phyloP scores from a whole-genome alignment of 2,888 invertebrate species.

The Bhutanitis thaidina region DNA sequence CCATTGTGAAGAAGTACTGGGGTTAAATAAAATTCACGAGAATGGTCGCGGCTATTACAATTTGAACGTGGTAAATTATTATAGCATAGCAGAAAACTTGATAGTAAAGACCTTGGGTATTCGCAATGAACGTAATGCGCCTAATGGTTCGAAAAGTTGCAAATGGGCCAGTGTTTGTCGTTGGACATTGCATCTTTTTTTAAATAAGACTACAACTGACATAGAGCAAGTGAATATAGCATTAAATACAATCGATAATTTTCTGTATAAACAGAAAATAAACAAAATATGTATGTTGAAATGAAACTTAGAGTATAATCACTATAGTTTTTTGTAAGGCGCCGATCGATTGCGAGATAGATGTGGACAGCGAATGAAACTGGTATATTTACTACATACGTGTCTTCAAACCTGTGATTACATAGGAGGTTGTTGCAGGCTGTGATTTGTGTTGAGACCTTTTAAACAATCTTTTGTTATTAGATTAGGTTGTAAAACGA shows the following conservation, averaged over 20 bases:
- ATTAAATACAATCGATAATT: not conserved
- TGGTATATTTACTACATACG: not conserved
- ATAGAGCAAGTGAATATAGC: not conserved
- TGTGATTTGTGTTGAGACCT: no score
- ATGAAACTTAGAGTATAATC: not conserved
- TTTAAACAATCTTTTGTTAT: no score
- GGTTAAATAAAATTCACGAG: no score
- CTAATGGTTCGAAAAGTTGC: slow-evolving; percentile 18
- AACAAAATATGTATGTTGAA: not conserved
- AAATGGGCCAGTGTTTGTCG: slow-evolving; percentile 14
- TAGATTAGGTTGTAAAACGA: no score
- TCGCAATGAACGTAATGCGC: slow-evolving; percentile 10
- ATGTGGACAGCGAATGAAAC: slow-evolving; percentile 6
- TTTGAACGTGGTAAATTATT: no score
- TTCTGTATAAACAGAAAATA: not conserved
- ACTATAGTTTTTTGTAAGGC: not conserved
- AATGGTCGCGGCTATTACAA: no score
- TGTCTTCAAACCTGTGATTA: no score
- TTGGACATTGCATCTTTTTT: slow-evolving; percentile 16
- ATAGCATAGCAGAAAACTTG: no score
- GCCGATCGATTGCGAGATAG: slow-evolving; percentile 3
- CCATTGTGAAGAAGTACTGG: no score
- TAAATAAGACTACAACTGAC: not conserved
- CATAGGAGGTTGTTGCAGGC: no score
- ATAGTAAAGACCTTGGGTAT: slow-evolving; percentile 13